Conservation (phyloP, 2,797 vertebrate genomes). For the Galago senegalensis region DNA sequence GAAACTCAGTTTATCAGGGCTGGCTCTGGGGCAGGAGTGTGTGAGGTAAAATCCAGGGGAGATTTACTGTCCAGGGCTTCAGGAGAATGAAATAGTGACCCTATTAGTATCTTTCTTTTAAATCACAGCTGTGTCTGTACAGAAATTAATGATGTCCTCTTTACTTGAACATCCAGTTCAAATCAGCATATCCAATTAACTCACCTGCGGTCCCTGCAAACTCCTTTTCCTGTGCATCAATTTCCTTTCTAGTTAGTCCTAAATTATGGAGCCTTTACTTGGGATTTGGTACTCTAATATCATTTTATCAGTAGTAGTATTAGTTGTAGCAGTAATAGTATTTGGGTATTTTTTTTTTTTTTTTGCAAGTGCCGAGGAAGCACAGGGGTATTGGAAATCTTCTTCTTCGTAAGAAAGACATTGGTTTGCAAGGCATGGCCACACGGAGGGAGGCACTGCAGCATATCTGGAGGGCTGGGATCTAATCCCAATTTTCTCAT, state of each 20-base stretch:
- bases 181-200: slow-evolving; percentile 89
- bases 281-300: not conserved
- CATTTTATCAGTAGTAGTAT: not conserved
- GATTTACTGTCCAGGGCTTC: not conserved
- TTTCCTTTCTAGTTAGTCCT: slow-evolving; percentile 80
- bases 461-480: slow-evolving; percentile 10
- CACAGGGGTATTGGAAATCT: not conserved
- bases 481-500: slow-evolving; percentile 41
- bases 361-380: not conserved
- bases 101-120: slow-evolving; percentile 82
- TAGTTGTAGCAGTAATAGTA: not conserved
- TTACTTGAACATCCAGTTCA: slow-evolving; percentile 85
- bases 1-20: not conserved
- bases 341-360: not conserved
- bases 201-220: slow-evolving; percentile 84
- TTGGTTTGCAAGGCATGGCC: not conserved
- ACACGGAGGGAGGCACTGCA: not conserved
- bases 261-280: slow-evolving; percentile 46
- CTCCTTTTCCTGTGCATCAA: slow-evolving; percentile 71
- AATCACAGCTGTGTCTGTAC: slow-evolving; percentile 82
- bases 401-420: not conserved
- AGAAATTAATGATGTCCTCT: slow-evolving; percentile 87
- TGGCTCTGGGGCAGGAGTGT: not conserved
- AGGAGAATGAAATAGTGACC: slow-evolving; percentile 79
- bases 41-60: not conserved